A percentile compares a stretch with the other conserved stretches of the same genome.
phyloP scores from a whole-genome alignment of 1,140 invertebrate genomes.

The Drosophila ficusphila region DNA sequence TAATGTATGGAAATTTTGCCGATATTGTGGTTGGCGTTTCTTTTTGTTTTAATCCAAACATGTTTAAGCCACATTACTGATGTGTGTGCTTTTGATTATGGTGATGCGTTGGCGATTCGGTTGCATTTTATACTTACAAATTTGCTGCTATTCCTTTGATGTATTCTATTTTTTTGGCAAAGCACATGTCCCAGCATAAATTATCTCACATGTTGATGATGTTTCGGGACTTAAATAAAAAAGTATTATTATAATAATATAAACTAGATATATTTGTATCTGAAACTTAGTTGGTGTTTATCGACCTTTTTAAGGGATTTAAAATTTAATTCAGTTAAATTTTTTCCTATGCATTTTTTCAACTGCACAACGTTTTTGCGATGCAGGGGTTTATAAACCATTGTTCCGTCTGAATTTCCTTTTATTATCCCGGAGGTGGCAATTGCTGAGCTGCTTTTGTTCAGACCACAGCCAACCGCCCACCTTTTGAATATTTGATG shows the following conservation, averaged over 20 bases:
- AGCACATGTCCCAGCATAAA: too few species aligned
- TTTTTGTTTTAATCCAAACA: background rate
- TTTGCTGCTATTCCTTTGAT: background rate
- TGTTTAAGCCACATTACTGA: background rate
- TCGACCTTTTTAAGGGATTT: too few species aligned
- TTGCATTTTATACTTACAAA: background rate
- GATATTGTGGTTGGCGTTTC: background rate
- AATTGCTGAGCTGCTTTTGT: conserved; percentile 24
- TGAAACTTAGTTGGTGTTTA: too few species aligned
- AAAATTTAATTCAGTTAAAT: too few species aligned
- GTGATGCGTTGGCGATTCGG: background rate
- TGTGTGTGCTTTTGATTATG: background rate
- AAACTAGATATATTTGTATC: too few species aligned
- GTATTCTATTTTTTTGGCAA: background rate
- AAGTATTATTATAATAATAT: too few species aligned
- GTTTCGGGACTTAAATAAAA: too few species aligned
- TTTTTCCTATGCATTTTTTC: background rate
- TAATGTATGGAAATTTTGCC: background rate
- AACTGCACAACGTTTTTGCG: background rate
- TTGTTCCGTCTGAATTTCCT: background rate
- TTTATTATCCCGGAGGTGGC: conserved; percentile 7
- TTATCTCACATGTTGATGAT: too few species aligned
- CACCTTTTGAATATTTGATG: conserved; percentile 47
- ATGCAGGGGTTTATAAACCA: background rate
- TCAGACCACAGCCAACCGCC: background rate